Base-by-base conservation (phyloP, 2,797 vertebrate genomes). In the Falco columbarius region DNA sequence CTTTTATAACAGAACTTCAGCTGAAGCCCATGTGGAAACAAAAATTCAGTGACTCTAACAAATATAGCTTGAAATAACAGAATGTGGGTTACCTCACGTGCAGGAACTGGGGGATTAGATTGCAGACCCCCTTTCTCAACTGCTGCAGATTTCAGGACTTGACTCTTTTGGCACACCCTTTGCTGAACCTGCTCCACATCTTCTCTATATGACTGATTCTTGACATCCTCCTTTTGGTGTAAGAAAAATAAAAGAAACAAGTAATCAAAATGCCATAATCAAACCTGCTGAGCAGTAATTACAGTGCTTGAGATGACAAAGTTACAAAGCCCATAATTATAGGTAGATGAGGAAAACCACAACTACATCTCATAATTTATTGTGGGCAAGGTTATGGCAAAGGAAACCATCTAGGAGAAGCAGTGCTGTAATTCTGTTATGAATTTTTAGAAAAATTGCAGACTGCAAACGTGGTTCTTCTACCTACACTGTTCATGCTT, bases 241-340 rank as follows among this genome's bases (percentile, higher is more conserved):
- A 89, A 95, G 66, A 54, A 90, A 94, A 94, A 87, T n/a, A 73
- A 81, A 96, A 87, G 34, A 75, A 95, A 90, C 68, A 66, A 95
- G 81, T 91, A 92, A 97, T 34, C 40, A 82, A 80, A 95, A 84
- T 72, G 38, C 20, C 59, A 38, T 27, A 72, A 90, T 95, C 74
- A 94, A 88, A 96, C 32, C 62, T 51, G 22, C 21, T 6, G 26
- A 79, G 30, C 16, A 52, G 77, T 73, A 93, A 95, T 95, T 87
- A 89, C 34, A 94, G 55, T 71, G 51, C 62, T 83, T 34, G 34
- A 83, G 88, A 86, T 65, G 81, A 95, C 71, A 80, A 93, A 83
- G 62, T 80, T 85, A 89, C 24, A 7, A 96, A 97, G 51, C 52
- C 82, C 15, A 18, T 80, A 87, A 95, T 96, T 94, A 91, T 1